phyloP scores from a whole-genome alignment of 2,888 invertebrate species.

The Timema podura region DNA sequence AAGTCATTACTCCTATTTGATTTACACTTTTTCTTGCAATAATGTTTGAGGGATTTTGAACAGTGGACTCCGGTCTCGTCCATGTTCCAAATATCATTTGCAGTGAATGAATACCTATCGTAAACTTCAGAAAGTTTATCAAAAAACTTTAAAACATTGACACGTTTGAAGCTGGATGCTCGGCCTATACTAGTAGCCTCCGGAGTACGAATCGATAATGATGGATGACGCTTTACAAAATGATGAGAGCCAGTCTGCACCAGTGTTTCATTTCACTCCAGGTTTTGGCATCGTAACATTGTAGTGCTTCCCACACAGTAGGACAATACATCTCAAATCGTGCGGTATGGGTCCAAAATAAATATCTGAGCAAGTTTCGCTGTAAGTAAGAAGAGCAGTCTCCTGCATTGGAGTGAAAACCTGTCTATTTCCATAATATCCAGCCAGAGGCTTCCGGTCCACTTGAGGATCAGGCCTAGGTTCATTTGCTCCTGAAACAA shows the following conservation, averaged over 20 bases:
- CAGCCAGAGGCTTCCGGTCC: slow-evolving; percentile 5
- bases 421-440: slow-evolving; percentile 7
- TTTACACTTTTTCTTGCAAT: background rate
- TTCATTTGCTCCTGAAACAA: background rate
- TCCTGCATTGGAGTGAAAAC: slow-evolving; percentile 2
- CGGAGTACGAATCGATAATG: slow-evolving; percentile 1
- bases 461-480: background rate
- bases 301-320: slow-evolving; percentile 7
- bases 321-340: background rate
- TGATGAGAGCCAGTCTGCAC: slow-evolving; percentile 8
- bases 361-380: slow-evolving; percentile 4
- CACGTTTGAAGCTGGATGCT: slow-evolving; percentile 6
- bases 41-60: slow-evolving; percentile 8
- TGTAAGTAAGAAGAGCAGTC: background rate
- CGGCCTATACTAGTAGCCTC: slow-evolving; percentile 12
- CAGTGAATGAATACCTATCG: slow-evolving; percentile 1
- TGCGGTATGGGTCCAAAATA: slow-evolving; percentile 1
- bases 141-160: background rate
- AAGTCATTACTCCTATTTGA: slow-evolving; percentile 5
- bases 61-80: background rate
- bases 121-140: slow-evolving; percentile 11
- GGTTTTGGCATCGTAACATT: slow-evolving; percentile 1
- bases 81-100: slow-evolving; percentile 9
- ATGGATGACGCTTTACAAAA: slow-evolving; percentile 11
- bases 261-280: slow-evolving; percentile 9